Percentiles rank a stretch among this genome's conserved stretches.
Evolutionary conservation across 2,888 invertebrate species (phyloP).

Genomic region (Stenurella melanura): DNA sequence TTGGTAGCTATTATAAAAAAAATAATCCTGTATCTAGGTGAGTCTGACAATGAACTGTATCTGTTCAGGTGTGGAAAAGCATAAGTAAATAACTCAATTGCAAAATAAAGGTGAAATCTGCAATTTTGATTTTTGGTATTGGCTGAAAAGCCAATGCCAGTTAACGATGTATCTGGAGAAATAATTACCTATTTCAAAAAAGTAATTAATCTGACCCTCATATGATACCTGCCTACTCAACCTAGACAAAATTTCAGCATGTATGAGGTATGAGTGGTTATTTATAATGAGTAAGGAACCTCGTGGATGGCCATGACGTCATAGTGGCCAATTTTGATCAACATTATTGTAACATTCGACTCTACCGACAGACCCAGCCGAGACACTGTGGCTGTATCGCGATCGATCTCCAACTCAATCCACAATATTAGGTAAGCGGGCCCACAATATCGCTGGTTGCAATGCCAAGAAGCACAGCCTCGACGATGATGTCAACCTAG

Average conservation of each 20-base stretch:
- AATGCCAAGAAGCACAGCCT: constrained; percentile 38
- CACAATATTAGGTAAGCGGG: constrained; percentile 62
- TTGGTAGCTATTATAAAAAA: no score
- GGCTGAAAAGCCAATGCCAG: not conserved
- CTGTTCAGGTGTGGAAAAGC: not conserved
- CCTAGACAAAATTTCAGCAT: constrained; percentile 48
- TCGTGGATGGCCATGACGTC: constrained; percentile 70
- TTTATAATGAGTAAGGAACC: constrained; percentile 67
- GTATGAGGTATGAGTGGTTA: constrained; percentile 61
- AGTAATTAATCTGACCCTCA: not conserved
- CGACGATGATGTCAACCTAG: constrained; percentile 24
- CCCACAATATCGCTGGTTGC: not conserved
- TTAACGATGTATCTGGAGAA: no score
- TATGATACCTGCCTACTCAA: no score
- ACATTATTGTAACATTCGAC: constrained; percentile 13
- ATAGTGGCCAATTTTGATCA: constrained; percentile 50
- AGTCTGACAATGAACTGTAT: not conserved
- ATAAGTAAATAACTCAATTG: not conserved
- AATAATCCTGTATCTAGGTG: no score
- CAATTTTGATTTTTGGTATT: not conserved
- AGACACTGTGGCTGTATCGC: constrained; percentile 53
- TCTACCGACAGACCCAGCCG: constrained; percentile 54
- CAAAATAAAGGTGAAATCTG: not conserved
- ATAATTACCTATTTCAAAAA: not conserved
- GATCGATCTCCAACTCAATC: constrained; percentile 64